Evolutionary conservation across 2,888 invertebrate species (phyloP).

Genomic region (Lithophane leautieri): DNA sequence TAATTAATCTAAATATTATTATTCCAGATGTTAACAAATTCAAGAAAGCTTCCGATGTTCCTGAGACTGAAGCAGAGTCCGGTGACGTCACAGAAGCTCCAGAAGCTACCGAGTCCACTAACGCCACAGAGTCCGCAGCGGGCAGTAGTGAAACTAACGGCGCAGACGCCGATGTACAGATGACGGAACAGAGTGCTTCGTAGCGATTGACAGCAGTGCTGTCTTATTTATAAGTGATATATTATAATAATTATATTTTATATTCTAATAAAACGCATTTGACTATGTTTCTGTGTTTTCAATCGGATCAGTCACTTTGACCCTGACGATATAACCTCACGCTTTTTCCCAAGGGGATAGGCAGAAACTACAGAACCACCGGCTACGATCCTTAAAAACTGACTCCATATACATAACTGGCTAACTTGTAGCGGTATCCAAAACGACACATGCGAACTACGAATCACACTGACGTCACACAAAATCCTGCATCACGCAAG

Average conservation of each 20-base stretch:
- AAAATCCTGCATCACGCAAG: too few relatives aligned
- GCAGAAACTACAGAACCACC: too few relatives aligned
- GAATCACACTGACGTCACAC: too few relatives aligned
- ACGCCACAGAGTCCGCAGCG: slow-evolving; percentile 9
- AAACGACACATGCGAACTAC: too few relatives aligned
- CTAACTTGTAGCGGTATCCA: too few relatives aligned
- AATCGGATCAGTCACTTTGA: neutral
- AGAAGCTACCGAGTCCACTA: slow-evolving; percentile 46
- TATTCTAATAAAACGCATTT: slow-evolving; percentile 52
- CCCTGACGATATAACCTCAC: too few relatives aligned
- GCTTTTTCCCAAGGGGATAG: too few relatives aligned
- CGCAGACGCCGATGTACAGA: slow-evolving; percentile 27
- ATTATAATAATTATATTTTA: slow-evolving; percentile 46
- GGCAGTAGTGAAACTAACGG: slow-evolving; percentile 37
- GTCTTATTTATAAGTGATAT: slow-evolving; percentile 50
- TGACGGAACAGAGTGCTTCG: slow-evolving; percentile 48
- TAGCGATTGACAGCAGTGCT: slow-evolving; percentile 29
- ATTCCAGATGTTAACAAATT: slow-evolving; percentile 93
- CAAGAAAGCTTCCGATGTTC: slow-evolving; percentile 90
- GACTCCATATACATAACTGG: too few relatives aligned
- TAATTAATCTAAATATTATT: neutral
- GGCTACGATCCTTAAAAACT: too few relatives aligned
- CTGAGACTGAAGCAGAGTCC: slow-evolving; percentile 53
- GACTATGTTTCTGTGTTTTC: slow-evolving; percentile 14
- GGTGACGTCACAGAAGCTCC: slow-evolving; percentile 58